Evolutionary conservation across 2,888 invertebrate genomes (phyloP), one percentile per base, ranked within the genome.

Genomic region (Dryococelus australis): DNA sequence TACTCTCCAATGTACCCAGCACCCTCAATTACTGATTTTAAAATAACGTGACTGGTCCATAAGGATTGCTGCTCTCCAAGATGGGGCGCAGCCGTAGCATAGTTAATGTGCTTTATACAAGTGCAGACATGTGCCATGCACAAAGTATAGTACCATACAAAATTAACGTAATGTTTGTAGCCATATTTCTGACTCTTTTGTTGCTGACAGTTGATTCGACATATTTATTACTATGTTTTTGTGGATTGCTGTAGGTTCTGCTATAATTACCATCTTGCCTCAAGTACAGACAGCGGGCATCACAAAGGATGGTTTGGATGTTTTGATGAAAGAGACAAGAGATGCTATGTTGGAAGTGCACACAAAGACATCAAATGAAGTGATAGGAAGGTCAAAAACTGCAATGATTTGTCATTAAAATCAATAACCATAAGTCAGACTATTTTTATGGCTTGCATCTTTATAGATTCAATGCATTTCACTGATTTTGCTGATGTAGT

Each of bases 271-370:
- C 26, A 89, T 91, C 78, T 88, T 91, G 24, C 90, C 90, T 20
- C 90, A 90, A 16, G 90, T 91, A 47, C 89, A 90, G 12, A 91
- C 90, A 1, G 88, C 87, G 5, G 88, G 89, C 5, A 87, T 89
- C 43, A 88, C 88, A 43, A 78, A 87, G n/a, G 88, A 88, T 24
- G 90, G 90, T 65, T 85, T 90, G 35, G 88, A 89, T 20, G 88
- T 88, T 53, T 86, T 91, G 51, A 89, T 91, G 53, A 90, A 90
- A 35, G 89, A 90, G 84, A 91, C 91, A 10, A 90, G 90, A 87
- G 88, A 89, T 16, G 86, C 89, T 5, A 92, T 92, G 92, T 89
- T 90, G 79, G 89, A 90, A 86, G 90, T 89, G 81, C 91, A 90
- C 87, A 86, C 87, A 43, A 87, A 83, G 53, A 87, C 87, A 53